A percentile compares a stretch with the other conserved stretches of the same genome.
These are phyloP conservation scores for Anastatus disparis DNA, from an alignment of 1,140 invertebrate genomes.

Conservation along the genomic window DNA sequence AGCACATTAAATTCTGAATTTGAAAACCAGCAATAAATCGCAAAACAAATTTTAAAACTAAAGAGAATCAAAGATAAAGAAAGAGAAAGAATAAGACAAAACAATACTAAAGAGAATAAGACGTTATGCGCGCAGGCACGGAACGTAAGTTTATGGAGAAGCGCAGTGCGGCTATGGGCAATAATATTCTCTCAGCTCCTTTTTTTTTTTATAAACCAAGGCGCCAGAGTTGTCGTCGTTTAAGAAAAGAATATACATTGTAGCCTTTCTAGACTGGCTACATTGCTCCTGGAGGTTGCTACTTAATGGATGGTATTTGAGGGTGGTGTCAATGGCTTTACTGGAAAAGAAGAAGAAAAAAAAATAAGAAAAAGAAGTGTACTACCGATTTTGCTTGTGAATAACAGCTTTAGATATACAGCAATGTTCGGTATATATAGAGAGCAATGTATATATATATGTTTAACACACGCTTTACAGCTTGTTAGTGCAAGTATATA, in stretches of 20 bases:
- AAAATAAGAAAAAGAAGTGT: not conserved
- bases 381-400: constrained; percentile 1
- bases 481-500: constrained; percentile 19
- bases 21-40: no score
- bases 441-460: not conserved
- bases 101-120: no score
- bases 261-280: no score
- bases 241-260: no score
- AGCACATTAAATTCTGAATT: no score
- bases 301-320: constrained; percentile 21
- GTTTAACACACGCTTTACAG: not conserved
- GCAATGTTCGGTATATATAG: constrained; percentile 5
- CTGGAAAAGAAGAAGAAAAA: no score
- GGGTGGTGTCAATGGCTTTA: constrained; percentile 24
- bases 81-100: not conserved
- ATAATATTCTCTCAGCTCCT: not conserved
- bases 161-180: constrained; percentile 42
- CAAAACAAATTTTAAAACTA: no score
- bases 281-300: not conserved
- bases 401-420: not conserved
- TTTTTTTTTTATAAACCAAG: not conserved
- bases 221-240: constrained; percentile 1
- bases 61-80: not conserved
- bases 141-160: constrained; percentile 46
- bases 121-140: no score